A percentile compares a stretch with the other conserved stretches of the same genome.
phyloP scores from a whole-genome alignment of 2,113 vertebrate species.

The Cottus gobio region DNA sequence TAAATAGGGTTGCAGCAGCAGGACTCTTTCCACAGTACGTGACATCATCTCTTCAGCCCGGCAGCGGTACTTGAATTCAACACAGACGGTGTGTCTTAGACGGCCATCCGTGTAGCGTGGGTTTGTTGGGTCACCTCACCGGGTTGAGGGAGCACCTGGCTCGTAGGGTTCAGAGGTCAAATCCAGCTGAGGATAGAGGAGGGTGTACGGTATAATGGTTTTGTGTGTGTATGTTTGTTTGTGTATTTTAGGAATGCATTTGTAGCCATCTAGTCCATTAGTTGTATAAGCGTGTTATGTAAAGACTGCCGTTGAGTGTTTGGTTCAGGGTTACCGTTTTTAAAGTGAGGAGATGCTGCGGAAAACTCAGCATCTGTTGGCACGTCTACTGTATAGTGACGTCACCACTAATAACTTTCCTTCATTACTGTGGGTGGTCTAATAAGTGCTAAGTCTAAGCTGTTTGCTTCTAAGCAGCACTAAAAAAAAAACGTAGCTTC shows the following conservation, averaged over 20 bases:
- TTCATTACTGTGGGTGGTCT: constrained; percentile 61
- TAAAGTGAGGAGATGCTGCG: constrained; percentile 24
- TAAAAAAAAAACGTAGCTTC: constrained; percentile 9
- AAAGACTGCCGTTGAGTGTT: constrained; percentile 33
- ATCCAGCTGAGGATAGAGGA: constrained; percentile 15
- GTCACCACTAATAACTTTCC: constrained; percentile 44
- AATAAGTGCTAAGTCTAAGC: constrained; percentile 45
- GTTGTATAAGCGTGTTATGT: constrained; percentile 49
- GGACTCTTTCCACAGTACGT: constrained; percentile 47
- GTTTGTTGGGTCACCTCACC: constrained; percentile 16
- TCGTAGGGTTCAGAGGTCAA: constrained; percentile 27
- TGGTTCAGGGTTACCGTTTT: constrained; percentile 37
- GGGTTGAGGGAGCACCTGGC: constrained; percentile 22
- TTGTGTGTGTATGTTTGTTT: constrained; percentile 1
- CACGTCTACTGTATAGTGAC: constrained; percentile 25
- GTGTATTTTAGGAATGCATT: constrained; percentile 23
- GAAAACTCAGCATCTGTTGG: constrained; percentile 33
- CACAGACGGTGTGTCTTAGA: constrained; percentile 50
- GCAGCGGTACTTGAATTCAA: constrained; percentile 36
- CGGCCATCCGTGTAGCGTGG: not conserved
- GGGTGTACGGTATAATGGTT: not conserved
- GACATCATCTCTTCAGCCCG: constrained; percentile 62
- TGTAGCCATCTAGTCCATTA: constrained; percentile 12
- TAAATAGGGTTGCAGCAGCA: constrained; percentile 50
- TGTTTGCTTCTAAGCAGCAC: constrained; percentile 26